A percentile compares a stretch with the other conserved stretches of the same genome.
phyloP scores from a whole-genome alignment of 2,113 vertebrate genomes.

The Halcyon senegalensis region DNA sequence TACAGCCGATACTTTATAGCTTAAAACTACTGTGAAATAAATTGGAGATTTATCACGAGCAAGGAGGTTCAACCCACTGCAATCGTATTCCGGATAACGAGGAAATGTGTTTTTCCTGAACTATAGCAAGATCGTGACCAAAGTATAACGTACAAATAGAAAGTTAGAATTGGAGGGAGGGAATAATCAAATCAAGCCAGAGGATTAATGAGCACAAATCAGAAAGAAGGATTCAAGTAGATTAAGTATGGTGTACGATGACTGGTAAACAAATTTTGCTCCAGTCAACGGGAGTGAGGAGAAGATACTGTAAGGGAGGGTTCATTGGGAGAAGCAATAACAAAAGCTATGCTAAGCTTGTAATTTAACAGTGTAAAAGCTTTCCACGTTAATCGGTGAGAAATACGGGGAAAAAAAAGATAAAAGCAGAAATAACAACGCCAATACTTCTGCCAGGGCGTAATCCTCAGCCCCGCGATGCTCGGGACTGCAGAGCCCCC shows the following conservation, averaged over 20 bases:
- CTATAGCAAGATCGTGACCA: accelerated
- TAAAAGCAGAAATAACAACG: not conserved
- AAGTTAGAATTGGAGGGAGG: not conserved
- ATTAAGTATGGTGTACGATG: not conserved
- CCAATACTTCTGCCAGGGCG: not conserved
- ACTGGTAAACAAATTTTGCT: slow-evolving; percentile 36
- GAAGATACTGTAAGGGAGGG: not conserved
- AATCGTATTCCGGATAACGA: not conserved
- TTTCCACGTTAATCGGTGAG: not conserved
- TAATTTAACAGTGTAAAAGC: not conserved
- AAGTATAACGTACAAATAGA: not conserved
- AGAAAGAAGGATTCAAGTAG: not conserved
- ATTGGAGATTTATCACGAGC: not conserved
- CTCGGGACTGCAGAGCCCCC: not conserved
- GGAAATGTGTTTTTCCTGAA: not conserved
- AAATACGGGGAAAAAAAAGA: not conserved
- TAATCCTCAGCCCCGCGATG: not conserved
- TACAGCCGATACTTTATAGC: not conserved
- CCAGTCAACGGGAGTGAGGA: not conserved
- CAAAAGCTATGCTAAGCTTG: not conserved
- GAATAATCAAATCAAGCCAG: not conserved
- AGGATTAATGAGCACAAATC: not conserved
- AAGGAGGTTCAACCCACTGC: not conserved
- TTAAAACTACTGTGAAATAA: not conserved
- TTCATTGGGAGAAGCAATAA: not conserved